A percentile compares a stretch with the other conserved stretches of the same genome.
Conservation (phyloP, 2,113 vertebrate genomes). For the Xiphophorus couchianus region DNA sequence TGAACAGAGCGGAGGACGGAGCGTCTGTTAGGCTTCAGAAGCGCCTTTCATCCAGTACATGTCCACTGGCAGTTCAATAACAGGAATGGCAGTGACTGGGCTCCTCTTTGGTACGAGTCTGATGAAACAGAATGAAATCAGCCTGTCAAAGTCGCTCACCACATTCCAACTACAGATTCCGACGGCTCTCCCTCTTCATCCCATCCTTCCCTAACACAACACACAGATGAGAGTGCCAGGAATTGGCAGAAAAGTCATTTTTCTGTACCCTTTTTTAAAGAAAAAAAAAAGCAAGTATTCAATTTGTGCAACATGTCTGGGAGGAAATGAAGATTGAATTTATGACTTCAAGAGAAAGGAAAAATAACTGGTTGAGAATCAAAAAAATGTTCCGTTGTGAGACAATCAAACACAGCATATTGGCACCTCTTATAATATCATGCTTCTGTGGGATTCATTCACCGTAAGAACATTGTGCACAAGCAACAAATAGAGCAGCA, state of each 20-base stretch:
- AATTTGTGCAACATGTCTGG: conserved; percentile 45
- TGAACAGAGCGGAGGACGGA: conserved; percentile 22
- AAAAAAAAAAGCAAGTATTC: conserved; percentile 27
- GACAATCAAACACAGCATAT: background rate
- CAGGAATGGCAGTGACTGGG: conserved; percentile 22
- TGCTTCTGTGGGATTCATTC: background rate
- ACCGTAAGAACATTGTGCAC: background rate
- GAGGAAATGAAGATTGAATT: conserved; percentile 55
- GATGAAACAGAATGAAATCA: conserved; percentile 79
- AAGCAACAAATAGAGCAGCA: conserved; percentile 4
- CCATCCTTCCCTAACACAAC: conserved; percentile 33
- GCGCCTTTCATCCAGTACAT: conserved; percentile 13
- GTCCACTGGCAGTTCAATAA: conserved; percentile 38
- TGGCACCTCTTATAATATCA: conserved; percentile 3
- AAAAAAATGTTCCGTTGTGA: background rate
- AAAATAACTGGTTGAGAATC: conserved; percentile 9
- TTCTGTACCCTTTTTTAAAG: conserved; percentile 10
- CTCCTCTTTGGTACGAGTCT: conserved; percentile 40
- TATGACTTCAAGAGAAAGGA: conserved; percentile 9
- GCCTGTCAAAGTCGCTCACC: conserved; percentile 36
- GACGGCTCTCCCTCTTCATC: conserved; percentile 25
- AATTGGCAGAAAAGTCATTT: conserved; percentile 44
- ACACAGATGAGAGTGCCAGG: conserved; percentile 30
- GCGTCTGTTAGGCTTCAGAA: conserved; percentile 25
- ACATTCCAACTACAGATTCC: conserved; percentile 36